Conservation (phyloP, 2,888 invertebrate genomes). For the Acleris cristana region DNA sequence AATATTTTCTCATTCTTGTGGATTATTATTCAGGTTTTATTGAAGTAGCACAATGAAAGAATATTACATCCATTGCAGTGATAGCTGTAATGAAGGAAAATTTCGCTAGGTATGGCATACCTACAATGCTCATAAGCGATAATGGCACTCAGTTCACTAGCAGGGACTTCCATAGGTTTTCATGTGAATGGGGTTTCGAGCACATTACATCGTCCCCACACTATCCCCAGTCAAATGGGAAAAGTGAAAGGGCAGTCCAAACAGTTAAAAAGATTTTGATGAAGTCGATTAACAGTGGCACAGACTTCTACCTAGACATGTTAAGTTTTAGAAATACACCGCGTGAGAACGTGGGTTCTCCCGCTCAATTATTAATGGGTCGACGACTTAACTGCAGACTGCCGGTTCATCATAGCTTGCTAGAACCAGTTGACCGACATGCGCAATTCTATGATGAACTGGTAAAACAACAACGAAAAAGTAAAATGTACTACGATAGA, state of each 20-base stretch:
- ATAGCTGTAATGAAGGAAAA: slow-evolving; percentile 26
- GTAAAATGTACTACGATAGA: not conserved
- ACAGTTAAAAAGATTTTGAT: slow-evolving; percentile 1
- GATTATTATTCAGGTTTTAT: slow-evolving; percentile 37
- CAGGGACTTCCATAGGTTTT: slow-evolving; percentile 4
- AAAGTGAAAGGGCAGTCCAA: slow-evolving; percentile 15
- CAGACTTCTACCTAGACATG: slow-evolving; percentile 6
- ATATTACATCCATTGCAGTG: slow-evolving; percentile 23
- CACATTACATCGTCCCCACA: slow-evolving; percentile 9
- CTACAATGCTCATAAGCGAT: slow-evolving; percentile 33
- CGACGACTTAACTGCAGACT: slow-evolving; percentile 6
- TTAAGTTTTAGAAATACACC: slow-evolving; percentile 14
- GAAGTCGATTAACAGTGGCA: slow-evolving; percentile 3
- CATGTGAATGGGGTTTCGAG: slow-evolving; percentile 9
- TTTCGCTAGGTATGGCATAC: slow-evolving; percentile 39
- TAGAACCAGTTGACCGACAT: not conserved
- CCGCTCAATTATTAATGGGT: slow-evolving; percentile 15
- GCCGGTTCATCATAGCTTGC: slow-evolving; percentile 6
- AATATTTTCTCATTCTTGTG: slow-evolving; percentile 34
- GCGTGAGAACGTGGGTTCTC: slow-evolving; percentile 9
- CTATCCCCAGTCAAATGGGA: slow-evolving; percentile 10
- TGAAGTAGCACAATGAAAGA: slow-evolving; percentile 28
- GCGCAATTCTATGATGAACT: not conserved
- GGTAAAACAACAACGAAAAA: slow-evolving; percentile 1
- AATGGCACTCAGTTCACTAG: slow-evolving; percentile 29